Base-by-base conservation (phyloP, 2,113 vertebrate species). In the Nanorana parkeri region DNA sequence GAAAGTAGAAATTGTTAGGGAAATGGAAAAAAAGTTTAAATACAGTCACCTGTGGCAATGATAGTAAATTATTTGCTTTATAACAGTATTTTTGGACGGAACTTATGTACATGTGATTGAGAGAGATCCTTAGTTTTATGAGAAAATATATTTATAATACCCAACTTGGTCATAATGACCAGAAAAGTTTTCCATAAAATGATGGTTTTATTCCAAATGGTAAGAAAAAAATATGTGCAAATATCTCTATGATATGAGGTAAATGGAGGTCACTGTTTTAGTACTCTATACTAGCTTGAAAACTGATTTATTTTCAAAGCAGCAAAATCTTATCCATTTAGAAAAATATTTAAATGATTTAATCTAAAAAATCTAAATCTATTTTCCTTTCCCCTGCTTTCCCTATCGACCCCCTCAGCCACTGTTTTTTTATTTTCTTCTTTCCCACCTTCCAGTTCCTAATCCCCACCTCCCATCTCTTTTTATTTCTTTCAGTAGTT, bases 101-200 rank as follows among this genome's bases (percentile, higher is more conserved):
- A 68, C 23, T 63, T 74, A 23, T n/a, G n/a, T 76, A 60, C 32
- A 83, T 52, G 29, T 67, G 80, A 67, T 83, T 68, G 80, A 75
- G 36, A 83, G 29, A 76, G 72, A 67, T 83, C 54, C 66, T 67
- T 76, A 15, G n/a, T 76, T 83, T 82, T 83, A 83, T 83, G 72
- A 76, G 72, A 83, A 76, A 83, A 68, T 83, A 83, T 83, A 76
- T 76, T 83, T 83, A 83, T 83, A 83, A 83, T 83, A 83, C 80
- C 61, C 80, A 76, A 51, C 63, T 60, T 83, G 80, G 63, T 76
- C 71, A 76, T 83, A 83, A 83, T 76, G 61, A 66, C 52, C n/a
- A 68, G 72, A 76, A 68, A 51, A 26, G 20, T 16, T 75, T 83
- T 76, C 80, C 80, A 82, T 32, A 29, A 76, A 76, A 61, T 76